A percentile compares a stretch with the other conserved stretches of the same genome.
These are phyloP conservation scores for Protonibea diacanthus DNA, from an alignment of 2,797 vertebrate species.

Conservation along the genomic window DNA sequence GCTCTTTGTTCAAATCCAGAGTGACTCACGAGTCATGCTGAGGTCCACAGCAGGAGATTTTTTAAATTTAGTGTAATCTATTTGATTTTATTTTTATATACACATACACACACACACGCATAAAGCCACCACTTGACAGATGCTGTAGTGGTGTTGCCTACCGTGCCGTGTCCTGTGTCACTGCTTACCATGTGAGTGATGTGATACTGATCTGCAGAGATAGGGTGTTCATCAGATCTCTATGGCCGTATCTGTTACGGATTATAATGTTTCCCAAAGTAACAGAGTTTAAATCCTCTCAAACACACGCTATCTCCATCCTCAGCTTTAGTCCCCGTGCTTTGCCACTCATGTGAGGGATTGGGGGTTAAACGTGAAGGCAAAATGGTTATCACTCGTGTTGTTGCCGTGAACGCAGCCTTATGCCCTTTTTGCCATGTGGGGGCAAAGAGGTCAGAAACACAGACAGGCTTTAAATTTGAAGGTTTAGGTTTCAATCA, in stretches of 20 bases:
- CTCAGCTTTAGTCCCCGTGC: conserved; percentile 19
- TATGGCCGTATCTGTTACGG: conserved; percentile 74
- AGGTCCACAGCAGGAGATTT: conserved; percentile 28
- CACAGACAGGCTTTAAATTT: conserved; percentile 50
- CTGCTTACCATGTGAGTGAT: conserved; percentile 51
- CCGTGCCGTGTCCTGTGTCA: conserved; percentile 51
- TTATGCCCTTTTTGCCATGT: neutral
- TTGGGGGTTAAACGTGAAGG: conserved; percentile 28
- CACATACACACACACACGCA: conserved; percentile 8
- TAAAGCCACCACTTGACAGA: conserved; percentile 49
- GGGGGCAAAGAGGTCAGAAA: conserved; percentile 30
- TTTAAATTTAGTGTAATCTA: conserved; percentile 44
- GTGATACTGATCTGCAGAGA: conserved; percentile 51
- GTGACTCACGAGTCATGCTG: conserved; percentile 22
- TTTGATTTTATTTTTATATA: conserved; percentile 43
- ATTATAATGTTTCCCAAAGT: conserved; percentile 73
- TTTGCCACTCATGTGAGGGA: conserved; percentile 21
- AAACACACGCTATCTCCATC: conserved; percentile 51
- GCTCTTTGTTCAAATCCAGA: neutral
- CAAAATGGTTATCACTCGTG: conserved; percentile 1
- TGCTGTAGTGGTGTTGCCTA: conserved; percentile 25
- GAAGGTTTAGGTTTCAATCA: conserved; percentile 65
- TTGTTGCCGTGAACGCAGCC: neutral
- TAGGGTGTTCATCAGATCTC: conserved; percentile 57
- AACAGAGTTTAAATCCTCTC: conserved; percentile 68